Base-by-base conservation (phyloP, 2,888 invertebrate genomes). In the Flexamia atlantica region DNA sequence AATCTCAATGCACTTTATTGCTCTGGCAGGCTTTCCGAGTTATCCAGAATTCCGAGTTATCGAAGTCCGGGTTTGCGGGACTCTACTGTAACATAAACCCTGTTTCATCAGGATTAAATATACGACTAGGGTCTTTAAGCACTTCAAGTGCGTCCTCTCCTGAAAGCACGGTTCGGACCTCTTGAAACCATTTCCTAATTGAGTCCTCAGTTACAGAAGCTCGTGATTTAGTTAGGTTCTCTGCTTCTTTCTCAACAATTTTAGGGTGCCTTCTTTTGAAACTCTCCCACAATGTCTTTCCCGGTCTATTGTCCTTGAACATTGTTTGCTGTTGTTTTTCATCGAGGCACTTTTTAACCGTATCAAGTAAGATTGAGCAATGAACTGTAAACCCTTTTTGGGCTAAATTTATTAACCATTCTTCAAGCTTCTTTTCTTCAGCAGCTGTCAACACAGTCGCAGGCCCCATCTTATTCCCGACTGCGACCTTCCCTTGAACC, bases 221-320 rank as follows among this genome's bases (percentile, higher is more conserved):
- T 32, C 72, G 28, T 12, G 72, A 30, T 72, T 12, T 36, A n/a
- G 72, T 72, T 32, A 72, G 72, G 2, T 30, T 32, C 17, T 72
- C 32, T 72, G 72, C 30, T 32, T 72, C 72, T 30, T 72, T 32
- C 32, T 72, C 72, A 30, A 5, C n/a, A 30, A 72, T 72, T 72
- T 32, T 72, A 10, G 32, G 72, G 20, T 72, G 72, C 7, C 28
- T 30, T 72, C n/a, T 72, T 72, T 72, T 72, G 72, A 30, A 32
- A 12, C 32, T 9, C 32, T 72, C 32, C 32, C 30, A 30, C 72
- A 30, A 72, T n/a, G 30, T 72, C 12, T 32, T 32, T 32, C 28
- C 72, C 1, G 28, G 28, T 32, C 32, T 9, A n/a, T 32, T 30
- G 17, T 25, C 32, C 28, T 72, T 32, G 32, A 72, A 28, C 1